Evolutionary conservation across 2,888 invertebrate genomes (phyloP), one percentile per base, ranked within the genome.

Genomic region (Cancer borealis): DNA sequence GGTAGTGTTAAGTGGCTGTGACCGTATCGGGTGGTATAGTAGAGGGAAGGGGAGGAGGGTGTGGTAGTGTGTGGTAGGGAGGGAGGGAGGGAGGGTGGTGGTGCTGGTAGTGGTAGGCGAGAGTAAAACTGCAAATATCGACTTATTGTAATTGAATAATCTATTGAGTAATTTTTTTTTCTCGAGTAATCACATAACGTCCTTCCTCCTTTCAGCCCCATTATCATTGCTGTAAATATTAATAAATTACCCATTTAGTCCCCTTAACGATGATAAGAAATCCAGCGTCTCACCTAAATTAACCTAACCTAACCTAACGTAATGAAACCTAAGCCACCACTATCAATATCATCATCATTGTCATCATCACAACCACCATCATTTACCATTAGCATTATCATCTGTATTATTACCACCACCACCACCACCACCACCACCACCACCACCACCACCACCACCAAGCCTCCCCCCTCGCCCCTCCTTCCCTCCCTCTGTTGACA

Each of bases 401-500:
- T 49, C 92, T 14, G 12, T 26, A 54, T 26, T 54, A 54, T 46
- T 17, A 79, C 30, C 60, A 30, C 54, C n/a, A 49, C 17, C 30
- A 49, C 49, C 30, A 49, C 54, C 49, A n/a, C 3, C 17, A 46
- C 17, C 49, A 30, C 10, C 49, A 39, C 26, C 60, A 90, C 30
- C 90, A 54, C n/a, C 49, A 10, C 26, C 90, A 60, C 49, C n/a
- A 90, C 26, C 90, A 90, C 90, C 90, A 54, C 39, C 39, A 5
- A 8, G 54, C 12, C 90, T 14, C 54, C 90, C 4, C 30, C 26
- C 1, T n/a, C 89, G 21, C 47, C 88, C 46, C 47, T 54, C n/a
- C 47, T 30, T 21, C 6, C 49, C 49, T 10, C 54, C 30, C 90
- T 54, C n/a, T 90, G 30, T 54, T 54, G 47, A 90, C 90, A 49